Evolutionary conservation across 2,888 invertebrate genomes (phyloP).

Genomic region (Tineola bisselliella): DNA sequence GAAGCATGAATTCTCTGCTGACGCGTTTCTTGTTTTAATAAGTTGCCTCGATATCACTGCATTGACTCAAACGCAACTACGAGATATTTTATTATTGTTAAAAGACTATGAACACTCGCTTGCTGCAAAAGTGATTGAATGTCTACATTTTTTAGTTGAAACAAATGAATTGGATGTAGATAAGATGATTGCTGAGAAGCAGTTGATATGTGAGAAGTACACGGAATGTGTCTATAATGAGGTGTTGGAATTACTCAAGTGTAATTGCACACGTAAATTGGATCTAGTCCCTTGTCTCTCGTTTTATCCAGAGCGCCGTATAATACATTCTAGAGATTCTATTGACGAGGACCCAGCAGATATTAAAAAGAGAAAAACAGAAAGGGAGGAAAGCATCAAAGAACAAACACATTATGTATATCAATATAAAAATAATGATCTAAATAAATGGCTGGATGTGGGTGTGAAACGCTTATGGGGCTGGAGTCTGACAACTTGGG

Average conservation of each 20-base stretch:
- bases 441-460: constrained; percentile 43
- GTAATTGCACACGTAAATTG: constrained; percentile 31
- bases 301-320: constrained; percentile 24
- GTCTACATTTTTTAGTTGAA: constrained; percentile 27
- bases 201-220: constrained; percentile 26
- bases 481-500: constrained; percentile 48
- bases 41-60: constrained; percentile 42
- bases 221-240: constrained; percentile 42
- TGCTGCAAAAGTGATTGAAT: constrained; percentile 36
- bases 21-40: constrained; percentile 40
- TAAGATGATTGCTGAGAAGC: constrained; percentile 23
- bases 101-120: constrained; percentile 32
- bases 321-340: background rate
- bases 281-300: constrained; percentile 33
- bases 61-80: constrained; percentile 29
- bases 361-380: too few species aligned
- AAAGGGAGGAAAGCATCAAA: background rate
- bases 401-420: background rate
- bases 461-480: constrained; percentile 51
- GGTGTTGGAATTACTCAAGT: constrained; percentile 30
- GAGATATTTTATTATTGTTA: constrained; percentile 29
- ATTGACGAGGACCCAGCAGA: background rate
- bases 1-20: constrained; percentile 31
- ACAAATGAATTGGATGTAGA: constrained; percentile 22
- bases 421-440: constrained; percentile 25